Conservation (phyloP, 35 echinoderm and acorn worm species). For the Stichopus chloronotus region DNA sequence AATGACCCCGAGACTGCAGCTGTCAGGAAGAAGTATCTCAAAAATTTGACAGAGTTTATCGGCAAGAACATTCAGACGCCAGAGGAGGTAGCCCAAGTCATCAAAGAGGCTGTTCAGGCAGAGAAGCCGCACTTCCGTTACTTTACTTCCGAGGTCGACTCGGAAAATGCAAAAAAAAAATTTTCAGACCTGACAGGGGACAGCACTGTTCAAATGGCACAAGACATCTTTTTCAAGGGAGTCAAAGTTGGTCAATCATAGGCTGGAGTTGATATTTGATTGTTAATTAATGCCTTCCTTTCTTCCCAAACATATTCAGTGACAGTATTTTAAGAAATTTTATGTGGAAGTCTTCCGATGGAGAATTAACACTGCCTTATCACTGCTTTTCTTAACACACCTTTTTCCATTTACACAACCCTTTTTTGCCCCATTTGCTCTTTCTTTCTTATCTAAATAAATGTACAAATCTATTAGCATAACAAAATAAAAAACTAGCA, state of each 20-base stretch:
- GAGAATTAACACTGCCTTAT: too few relatives aligned
- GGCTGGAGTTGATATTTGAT: neutral
- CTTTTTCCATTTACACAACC: too few relatives aligned
- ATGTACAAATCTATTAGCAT: too few relatives aligned
- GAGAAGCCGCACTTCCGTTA: conserved; percentile 7
- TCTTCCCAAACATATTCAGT: too few relatives aligned
- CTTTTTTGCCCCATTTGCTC: too few relatives aligned
- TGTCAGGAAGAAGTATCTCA: neutral
- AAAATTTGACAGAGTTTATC: neutral
- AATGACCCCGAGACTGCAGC: neutral
- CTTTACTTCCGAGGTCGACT: neutral
- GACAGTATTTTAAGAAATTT: too few relatives aligned
- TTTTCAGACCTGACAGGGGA: neutral
- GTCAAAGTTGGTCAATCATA: neutral
- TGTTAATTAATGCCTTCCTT: too few relatives aligned
- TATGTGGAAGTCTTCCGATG: too few relatives aligned
- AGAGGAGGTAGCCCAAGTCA: neutral
- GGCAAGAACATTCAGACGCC: neutral
- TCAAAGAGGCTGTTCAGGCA: conserved; percentile 9
- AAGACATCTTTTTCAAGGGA: neutral
- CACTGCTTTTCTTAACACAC: too few relatives aligned
- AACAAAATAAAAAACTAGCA: too few relatives aligned
- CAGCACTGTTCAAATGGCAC: neutral
- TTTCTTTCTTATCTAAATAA: too few relatives aligned
- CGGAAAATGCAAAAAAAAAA: neutral